phyloP scores from a whole-genome alignment of 2,113 vertebrate genomes.

The Columbina picui region DNA sequence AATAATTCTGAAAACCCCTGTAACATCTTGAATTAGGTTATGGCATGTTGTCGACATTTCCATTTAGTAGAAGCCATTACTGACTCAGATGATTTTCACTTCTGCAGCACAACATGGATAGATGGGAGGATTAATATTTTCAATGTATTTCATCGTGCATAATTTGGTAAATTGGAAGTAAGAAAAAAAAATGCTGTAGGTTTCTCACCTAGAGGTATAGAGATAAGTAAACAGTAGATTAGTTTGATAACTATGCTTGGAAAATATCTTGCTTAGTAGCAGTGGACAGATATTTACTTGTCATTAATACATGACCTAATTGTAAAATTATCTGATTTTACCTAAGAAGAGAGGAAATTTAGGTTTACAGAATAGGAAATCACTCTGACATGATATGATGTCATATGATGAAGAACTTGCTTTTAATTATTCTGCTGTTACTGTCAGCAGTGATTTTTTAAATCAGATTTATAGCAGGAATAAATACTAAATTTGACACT shows the following conservation, averaged over 20 bases:
- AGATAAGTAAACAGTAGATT: background rate
- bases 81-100: background rate
- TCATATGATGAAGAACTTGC: background rate
- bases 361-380: background rate
- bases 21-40: background rate
- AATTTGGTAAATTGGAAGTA: background rate
- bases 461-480: background rate
- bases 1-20: background rate
- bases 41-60: background rate
- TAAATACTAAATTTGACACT: background rate
- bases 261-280: background rate
- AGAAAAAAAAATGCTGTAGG: background rate
- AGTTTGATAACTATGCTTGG: background rate
- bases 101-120: background rate
- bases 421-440: background rate
- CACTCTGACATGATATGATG: background rate
- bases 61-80: background rate
- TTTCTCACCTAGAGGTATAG: background rate
- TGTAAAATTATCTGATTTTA: background rate
- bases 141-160: background rate
- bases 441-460: background rate
- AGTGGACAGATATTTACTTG: background rate
- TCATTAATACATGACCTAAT: background rate
- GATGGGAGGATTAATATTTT: background rate
- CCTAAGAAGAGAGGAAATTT: background rate